phyloP scores from a whole-genome alignment of 2,113 vertebrate genomes.

The Mustelus asterias region DNA sequence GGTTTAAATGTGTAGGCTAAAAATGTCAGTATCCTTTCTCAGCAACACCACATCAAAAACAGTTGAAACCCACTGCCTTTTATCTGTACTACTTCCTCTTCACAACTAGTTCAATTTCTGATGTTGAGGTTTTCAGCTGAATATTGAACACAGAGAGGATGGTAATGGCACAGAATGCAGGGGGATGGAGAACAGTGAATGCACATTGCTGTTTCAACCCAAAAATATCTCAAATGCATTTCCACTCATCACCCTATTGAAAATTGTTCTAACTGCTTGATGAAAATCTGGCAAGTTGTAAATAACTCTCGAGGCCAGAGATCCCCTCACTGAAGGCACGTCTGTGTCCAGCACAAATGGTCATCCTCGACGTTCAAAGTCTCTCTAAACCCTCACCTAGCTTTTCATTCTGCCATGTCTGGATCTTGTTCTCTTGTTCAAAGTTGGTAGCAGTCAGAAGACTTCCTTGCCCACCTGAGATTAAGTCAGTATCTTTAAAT shows the following conservation, averaged over 20 bases:
- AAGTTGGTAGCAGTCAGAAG: background rate
- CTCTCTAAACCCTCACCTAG: background rate
- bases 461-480: background rate
- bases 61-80: background rate
- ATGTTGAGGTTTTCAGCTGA: background rate
- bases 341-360: background rate
- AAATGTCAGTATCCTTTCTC: no score
- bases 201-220: no score
- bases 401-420: background rate
- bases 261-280: background rate
- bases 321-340: background rate
- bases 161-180: background rate
- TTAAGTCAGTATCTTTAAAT: background rate
- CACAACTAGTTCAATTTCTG: background rate
- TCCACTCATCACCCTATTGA: background rate
- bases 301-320: no score
- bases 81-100: background rate
- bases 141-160: background rate
- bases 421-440: background rate
- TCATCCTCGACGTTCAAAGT: background rate
- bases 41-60: no score
- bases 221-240: background rate
- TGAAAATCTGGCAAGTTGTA: background rate
- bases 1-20: no score
- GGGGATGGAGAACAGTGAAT: background rate